Evolutionary conservation across 1,140 invertebrate genomes (phyloP).

Genomic region (Papilio polytes): DNA sequence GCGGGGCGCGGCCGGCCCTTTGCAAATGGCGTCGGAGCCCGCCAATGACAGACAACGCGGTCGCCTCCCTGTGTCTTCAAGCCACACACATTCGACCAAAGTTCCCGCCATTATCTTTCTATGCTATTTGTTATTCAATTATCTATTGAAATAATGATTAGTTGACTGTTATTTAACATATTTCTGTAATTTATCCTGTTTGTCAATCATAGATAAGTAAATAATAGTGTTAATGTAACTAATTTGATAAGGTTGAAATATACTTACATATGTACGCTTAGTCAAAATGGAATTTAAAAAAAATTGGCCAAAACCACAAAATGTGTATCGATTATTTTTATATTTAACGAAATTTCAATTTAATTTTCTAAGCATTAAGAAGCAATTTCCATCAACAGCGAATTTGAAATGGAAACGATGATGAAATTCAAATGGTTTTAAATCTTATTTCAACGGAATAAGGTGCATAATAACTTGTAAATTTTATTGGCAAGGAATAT

Average conservation of each 20-base stretch:
- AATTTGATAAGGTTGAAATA: too few species aligned
- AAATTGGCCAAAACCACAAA: background rate
- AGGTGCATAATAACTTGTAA: background rate
- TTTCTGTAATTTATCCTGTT: background rate
- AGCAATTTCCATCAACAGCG: background rate
- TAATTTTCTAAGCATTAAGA: background rate
- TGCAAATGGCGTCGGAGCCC: constrained; percentile 78
- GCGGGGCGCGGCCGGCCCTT: constrained; percentile 73
- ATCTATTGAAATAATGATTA: background rate
- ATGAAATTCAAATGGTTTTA: background rate
- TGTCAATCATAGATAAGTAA: too few species aligned
- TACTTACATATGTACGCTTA: too few species aligned
- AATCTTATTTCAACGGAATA: background rate
- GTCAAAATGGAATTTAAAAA: background rate
- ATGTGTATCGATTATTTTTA: background rate
- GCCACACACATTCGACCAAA: constrained; percentile 31
- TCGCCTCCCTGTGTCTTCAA: constrained; percentile 45
- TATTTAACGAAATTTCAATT: background rate
- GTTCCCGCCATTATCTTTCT: constrained; percentile 5
- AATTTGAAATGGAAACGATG: background rate
- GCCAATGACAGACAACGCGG: constrained; percentile 65
- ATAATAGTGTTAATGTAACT: too few species aligned
- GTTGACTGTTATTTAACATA: background rate
- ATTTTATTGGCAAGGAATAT: background rate
- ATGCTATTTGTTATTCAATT: constrained; percentile 16